Evolutionary conservation across 2,113 vertebrate genomes (phyloP).

Genomic region (Pygoscelis antarcticus): DNA sequence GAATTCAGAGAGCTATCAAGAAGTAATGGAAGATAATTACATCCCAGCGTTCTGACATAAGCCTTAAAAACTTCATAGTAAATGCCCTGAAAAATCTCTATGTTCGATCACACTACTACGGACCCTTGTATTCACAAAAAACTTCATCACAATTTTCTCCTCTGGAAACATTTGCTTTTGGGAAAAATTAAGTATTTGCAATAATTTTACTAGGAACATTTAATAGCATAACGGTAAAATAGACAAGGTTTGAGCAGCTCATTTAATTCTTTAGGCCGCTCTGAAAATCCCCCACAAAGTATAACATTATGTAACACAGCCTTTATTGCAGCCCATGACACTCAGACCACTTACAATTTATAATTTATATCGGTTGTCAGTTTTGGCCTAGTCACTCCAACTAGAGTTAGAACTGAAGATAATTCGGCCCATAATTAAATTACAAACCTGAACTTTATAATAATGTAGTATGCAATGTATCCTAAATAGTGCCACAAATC

Average conservation of each 20-base stretch:
- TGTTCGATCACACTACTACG: not conserved
- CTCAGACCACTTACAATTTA: constrained; percentile 16
- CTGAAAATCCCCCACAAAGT: not conserved
- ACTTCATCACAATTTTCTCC: not conserved
- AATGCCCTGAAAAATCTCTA: not conserved
- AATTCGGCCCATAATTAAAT: constrained; percentile 59
- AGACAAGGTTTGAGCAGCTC: not conserved
- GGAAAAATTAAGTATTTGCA: not conserved
- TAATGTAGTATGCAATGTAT: constrained; percentile 47
- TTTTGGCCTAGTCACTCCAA: constrained; percentile 11
- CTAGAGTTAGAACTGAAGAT: constrained; percentile 53
- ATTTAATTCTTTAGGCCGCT: not conserved
- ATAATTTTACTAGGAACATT: not conserved
- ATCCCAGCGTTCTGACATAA: not conserved
- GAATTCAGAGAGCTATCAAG: not conserved
- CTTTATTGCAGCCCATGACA: not conserved
- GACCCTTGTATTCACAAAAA: not conserved
- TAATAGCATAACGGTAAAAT: not conserved
- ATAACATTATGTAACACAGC: constrained; percentile 19
- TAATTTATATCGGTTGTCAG: constrained; percentile 51
- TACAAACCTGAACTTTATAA: constrained; percentile 64
- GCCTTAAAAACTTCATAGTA: not conserved
- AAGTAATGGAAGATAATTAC: constrained; percentile 13
- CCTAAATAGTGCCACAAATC: constrained; percentile 56
- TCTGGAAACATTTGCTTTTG: not conserved